Evolutionary conservation across 2,888 invertebrate species (phyloP).

Genomic region (Pocota personata): DNA sequence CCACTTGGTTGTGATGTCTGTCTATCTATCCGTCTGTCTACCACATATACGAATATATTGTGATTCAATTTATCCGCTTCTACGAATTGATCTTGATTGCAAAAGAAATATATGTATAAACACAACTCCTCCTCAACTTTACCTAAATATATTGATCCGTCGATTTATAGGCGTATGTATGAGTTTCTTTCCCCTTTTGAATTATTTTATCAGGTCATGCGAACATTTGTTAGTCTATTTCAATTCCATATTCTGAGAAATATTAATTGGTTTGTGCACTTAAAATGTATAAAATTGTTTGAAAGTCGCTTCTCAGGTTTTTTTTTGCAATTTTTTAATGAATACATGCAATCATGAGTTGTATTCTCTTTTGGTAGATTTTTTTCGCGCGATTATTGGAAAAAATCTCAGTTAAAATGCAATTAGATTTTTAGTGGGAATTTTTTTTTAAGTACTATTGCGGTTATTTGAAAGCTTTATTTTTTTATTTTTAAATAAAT

Average conservation of each 20-base stretch:
- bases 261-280: not conserved
- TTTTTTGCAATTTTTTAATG: too few relatives aligned
- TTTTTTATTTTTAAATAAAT: not conserved
- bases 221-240: not conserved
- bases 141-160: not conserved
- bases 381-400: too few relatives aligned
- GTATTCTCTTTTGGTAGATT: too few relatives aligned
- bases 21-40: not conserved
- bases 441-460: too few relatives aligned
- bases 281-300: too few relatives aligned
- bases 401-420: too few relatives aligned
- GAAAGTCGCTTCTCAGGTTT: too few relatives aligned
- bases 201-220: not conserved
- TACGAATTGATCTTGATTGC: not conserved
- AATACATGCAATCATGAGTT: too few relatives aligned
- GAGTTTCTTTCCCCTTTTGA: not conserved
- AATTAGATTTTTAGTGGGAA: too few relatives aligned
- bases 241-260: not conserved
- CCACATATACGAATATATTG: too few relatives aligned
- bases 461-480: not conserved
- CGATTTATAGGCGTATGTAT: not conserved
- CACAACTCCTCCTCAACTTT: not conserved
- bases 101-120: too few relatives aligned
- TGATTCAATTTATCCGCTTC: not conserved
- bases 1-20: not conserved